These are phyloP conservation scores for Aphis gossypii DNA, from an alignment of 1,140 invertebrate genomes.

Conservation along the genomic window DNA sequence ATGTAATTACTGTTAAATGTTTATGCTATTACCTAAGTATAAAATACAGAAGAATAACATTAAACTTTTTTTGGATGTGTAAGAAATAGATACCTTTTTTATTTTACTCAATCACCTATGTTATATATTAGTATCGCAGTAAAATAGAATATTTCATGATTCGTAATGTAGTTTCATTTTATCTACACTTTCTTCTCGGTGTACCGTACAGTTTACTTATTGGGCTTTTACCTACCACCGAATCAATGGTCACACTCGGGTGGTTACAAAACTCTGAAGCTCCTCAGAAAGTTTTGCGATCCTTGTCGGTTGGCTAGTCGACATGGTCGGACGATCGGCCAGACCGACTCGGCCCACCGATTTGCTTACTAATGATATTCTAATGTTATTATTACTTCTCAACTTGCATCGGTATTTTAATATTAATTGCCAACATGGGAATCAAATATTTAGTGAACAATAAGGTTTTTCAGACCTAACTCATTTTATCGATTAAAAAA, in stretches of 20 bases:
- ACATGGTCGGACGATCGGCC: not conserved
- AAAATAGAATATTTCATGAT: not conserved
- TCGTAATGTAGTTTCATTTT: not conserved
- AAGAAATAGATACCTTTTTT: too few species aligned
- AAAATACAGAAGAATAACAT: not conserved
- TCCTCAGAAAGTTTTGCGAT: not conserved
- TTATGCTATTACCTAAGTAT: not conserved
- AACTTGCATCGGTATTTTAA: not conserved
- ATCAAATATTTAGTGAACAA: not conserved
- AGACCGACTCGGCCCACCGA: not conserved
- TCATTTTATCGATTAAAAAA: not conserved
- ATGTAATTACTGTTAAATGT: not conserved
- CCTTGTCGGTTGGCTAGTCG: slow-evolving; percentile 10
- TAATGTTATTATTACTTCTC: not conserved
- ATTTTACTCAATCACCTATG: not conserved
- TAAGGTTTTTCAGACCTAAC: not conserved
- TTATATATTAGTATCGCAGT: not conserved
- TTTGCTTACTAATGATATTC: not conserved
- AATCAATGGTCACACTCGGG: not conserved
- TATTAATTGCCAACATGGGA: not conserved
- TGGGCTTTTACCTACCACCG: not conserved
- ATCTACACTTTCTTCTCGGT: not conserved
- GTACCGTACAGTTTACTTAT: not conserved
- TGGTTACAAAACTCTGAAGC: not conserved
- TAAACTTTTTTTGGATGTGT: not conserved